These are phyloP conservation scores for Stenotaenia linearis DNA, from an alignment of 2,888 invertebrate species.

Conservation along the genomic window DNA sequence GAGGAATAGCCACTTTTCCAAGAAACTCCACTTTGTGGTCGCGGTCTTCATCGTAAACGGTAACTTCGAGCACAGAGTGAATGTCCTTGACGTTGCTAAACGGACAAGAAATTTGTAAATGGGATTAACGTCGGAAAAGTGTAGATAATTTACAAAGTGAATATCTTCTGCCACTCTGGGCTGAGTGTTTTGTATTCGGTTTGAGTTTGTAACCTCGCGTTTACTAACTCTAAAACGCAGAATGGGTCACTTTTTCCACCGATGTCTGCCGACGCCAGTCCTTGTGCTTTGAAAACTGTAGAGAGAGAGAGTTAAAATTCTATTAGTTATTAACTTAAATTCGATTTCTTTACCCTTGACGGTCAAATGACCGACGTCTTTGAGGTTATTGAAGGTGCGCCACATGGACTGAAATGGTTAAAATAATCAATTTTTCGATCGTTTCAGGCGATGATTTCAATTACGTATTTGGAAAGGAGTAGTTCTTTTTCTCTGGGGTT, in stretches of 20 bases:
- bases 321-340: too few relatives aligned
- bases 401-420: slow-evolving; percentile 60
- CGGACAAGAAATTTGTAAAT: too few relatives aligned
- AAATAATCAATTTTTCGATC: slow-evolving; percentile 37
- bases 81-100: slow-evolving; percentile 66
- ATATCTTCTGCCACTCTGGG: slow-evolving; percentile 98
- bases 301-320: too few relatives aligned
- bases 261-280: slow-evolving; percentile 87
- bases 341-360: slow-evolving; percentile 60
- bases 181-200: slow-evolving; percentile 96
- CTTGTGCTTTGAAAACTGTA: slow-evolving; percentile 68
- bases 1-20: slow-evolving; percentile 82
- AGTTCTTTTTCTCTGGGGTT: slow-evolving; percentile 63
- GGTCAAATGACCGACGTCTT: slow-evolving; percentile 88
- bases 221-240: slow-evolving; percentile 91
- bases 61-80: slow-evolving; percentile 86
- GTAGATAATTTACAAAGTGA: slow-evolving; percentile 68
- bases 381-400: slow-evolving; percentile 59
- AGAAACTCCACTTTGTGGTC: slow-evolving; percentile 97
- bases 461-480: slow-evolving; percentile 65
- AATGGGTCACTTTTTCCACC: slow-evolving; percentile 97
- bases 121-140: too few relatives aligned
- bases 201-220: slow-evolving; percentile 91
- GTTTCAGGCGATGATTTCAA: too few relatives aligned
- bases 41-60: slow-evolving; percentile 95